Evolutionary conservation across 1,140 invertebrate genomes (phyloP).

Genomic region (Harlomillsia oculata): DNA sequence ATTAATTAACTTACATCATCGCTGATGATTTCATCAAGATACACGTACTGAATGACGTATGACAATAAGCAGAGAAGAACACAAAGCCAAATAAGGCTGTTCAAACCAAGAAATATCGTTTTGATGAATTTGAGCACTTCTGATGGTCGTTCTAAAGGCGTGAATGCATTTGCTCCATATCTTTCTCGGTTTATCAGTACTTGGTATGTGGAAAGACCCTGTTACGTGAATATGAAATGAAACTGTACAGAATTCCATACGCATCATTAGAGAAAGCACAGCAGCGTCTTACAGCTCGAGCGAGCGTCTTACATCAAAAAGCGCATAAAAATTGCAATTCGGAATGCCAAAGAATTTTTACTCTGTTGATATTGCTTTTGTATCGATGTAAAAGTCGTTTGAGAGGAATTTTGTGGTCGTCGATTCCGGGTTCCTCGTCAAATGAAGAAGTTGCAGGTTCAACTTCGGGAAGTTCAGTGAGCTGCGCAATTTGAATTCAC

Average conservation of each 20-base stretch:
- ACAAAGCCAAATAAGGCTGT: constrained; percentile 23
- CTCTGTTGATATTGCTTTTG: constrained; percentile 3
- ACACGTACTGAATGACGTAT: neutral
- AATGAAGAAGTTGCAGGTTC: neutral
- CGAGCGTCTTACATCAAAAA: too few species aligned
- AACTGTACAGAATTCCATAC: too few species aligned
- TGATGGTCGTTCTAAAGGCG: constrained; percentile 17
- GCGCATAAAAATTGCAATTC: too few species aligned
- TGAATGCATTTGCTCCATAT: constrained; percentile 18
- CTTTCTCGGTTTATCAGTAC: constrained; percentile 13
- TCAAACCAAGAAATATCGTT: constrained; percentile 21
- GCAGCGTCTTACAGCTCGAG: too few species aligned
- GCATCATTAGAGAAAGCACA: too few species aligned
- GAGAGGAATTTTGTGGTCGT: constrained; percentile 20
- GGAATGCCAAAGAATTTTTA: neutral
- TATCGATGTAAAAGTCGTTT: constrained; percentile 12
- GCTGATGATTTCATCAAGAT: neutral
- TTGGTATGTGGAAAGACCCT: constrained; percentile 21
- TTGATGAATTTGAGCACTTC: constrained; percentile 10
- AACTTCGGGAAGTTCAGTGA: neutral
- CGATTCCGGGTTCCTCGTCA: constrained; percentile 12
- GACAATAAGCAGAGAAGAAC: constrained; percentile 8
- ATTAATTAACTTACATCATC: constrained; percentile 1
- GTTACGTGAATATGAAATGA: neutral
- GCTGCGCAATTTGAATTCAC: neutral